Percentiles rank a stretch among this genome's conserved stretches.
phyloP scores from a whole-genome alignment of 2,888 invertebrate genomes.

The Criorhina ranunculi region DNA sequence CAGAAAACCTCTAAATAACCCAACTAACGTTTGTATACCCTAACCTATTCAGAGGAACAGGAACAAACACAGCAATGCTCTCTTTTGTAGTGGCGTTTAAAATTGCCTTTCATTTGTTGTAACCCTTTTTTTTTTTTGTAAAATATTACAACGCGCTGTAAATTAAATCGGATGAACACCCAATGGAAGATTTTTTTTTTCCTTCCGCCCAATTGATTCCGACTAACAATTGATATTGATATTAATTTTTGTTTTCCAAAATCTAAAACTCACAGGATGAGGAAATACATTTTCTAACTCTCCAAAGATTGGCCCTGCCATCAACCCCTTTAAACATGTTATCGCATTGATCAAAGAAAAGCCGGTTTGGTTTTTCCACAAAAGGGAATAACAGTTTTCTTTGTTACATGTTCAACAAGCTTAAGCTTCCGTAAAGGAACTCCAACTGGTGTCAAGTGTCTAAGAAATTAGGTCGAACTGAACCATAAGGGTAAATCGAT shows the following conservation, averaged over 20 bases:
- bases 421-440: conserved; percentile 28
- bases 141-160: conserved; percentile 49
- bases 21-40: conserved; percentile 31
- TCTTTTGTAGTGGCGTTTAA: conserved; percentile 84
- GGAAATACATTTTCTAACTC: not conserved
- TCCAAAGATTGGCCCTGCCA: not conserved
- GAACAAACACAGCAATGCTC: conserved; percentile 79
- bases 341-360: conserved; percentile 52
- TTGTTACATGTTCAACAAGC: conserved; percentile 33
- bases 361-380: not conserved
- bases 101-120: conserved; percentile 82
- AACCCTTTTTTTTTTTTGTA: conserved; percentile 63
- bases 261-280: conserved; percentile 25
- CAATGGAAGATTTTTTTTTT: conserved; percentile 49
- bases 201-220: conserved; percentile 71
- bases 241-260: conserved; percentile 63
- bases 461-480: conserved; percentile 53
- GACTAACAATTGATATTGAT: conserved; percentile 71
- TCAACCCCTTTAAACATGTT: not conserved
- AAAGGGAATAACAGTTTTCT: conserved; percentile 20
- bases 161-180: conserved; percentile 74
- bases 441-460: conserved; percentile 37
- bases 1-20: conserved; percentile 74
- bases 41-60: too few species aligned
- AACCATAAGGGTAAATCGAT: conserved; percentile 48